A percentile compares a stretch with the other conserved stretches of the same genome.
Evolutionary conservation across 2,113 vertebrate species (phyloP).

Genomic region (Stegostoma tigrinum): DNA sequence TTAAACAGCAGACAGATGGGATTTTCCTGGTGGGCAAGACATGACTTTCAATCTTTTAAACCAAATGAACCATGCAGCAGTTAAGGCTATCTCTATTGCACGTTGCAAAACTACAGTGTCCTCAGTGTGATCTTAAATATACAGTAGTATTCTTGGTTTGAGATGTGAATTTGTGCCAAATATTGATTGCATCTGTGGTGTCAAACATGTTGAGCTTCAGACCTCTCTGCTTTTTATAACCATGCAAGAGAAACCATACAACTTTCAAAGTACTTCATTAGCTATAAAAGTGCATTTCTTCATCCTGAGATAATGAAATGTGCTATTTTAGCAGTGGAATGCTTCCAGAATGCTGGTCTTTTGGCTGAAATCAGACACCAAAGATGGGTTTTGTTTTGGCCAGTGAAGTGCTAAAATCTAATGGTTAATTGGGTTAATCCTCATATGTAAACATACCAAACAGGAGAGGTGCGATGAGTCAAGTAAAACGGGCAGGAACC

Average conservation of each 20-base stretch:
- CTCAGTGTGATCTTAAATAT: neutral
- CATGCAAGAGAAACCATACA: neutral
- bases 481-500: neutral
- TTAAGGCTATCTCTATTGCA: neutral
- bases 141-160: neutral
- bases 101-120: neutral
- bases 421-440: neutral
- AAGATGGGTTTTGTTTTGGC: neutral
- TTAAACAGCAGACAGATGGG: neutral
- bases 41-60: neutral
- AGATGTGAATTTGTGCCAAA: neutral
- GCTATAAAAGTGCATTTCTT: neutral
- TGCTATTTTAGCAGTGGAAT: neutral
- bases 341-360: neutral
- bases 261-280: neutral
- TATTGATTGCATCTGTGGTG: neutral
- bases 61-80: neutral
- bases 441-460: neutral
- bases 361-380: neutral
- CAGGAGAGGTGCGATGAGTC: neutral
- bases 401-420: neutral
- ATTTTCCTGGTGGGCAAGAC: no score
- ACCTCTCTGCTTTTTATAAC: neutral
- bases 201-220: neutral
- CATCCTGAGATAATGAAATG: neutral